Evolutionary conservation across 2,888 invertebrate species (phyloP).

Genomic region (Caradrina kadenii): DNA sequence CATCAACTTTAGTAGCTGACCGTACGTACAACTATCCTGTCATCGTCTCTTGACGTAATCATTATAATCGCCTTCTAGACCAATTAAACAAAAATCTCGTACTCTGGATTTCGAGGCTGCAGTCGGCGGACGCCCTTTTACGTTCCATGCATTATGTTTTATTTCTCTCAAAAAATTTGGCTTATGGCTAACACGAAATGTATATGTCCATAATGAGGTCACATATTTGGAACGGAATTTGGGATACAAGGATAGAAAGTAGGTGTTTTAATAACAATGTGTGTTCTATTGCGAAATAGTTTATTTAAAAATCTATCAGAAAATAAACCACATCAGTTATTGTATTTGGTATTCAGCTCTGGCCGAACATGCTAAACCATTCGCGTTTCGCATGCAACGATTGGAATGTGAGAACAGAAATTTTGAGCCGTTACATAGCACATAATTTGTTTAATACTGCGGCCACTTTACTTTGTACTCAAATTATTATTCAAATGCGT

Average conservation of each 20-base stretch:
- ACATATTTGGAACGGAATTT: conserved; percentile 4
- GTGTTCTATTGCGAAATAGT: conserved; percentile 74
- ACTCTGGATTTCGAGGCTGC: background rate
- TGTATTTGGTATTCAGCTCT: conserved; percentile 87
- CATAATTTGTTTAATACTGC: conserved; percentile 68
- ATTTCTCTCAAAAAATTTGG: background rate
- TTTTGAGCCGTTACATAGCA: conserved; percentile 68
- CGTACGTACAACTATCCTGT: background rate
- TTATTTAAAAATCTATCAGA: conserved; percentile 83
- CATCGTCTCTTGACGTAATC: no score
- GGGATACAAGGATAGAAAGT: conserved; percentile 45
- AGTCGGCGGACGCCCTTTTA: background rate
- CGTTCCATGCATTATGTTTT: background rate
- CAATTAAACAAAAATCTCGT: no score
- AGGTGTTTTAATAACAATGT: conserved; percentile 61
- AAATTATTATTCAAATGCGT: conserved; percentile 68
- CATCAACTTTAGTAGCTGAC: no score
- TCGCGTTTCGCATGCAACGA: conserved; percentile 71
- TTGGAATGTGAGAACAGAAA: conserved; percentile 83
- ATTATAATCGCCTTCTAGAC: no score
- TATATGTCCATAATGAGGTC: conserved; percentile 8
- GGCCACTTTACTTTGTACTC: conserved; percentile 73
- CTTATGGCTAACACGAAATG: background rate
- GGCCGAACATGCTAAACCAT: conserved; percentile 75
- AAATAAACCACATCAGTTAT: conserved; percentile 82